These are phyloP conservation scores for Lochmaea capreae DNA, from an alignment of 2,888 invertebrate species.

Conservation along the genomic window DNA sequence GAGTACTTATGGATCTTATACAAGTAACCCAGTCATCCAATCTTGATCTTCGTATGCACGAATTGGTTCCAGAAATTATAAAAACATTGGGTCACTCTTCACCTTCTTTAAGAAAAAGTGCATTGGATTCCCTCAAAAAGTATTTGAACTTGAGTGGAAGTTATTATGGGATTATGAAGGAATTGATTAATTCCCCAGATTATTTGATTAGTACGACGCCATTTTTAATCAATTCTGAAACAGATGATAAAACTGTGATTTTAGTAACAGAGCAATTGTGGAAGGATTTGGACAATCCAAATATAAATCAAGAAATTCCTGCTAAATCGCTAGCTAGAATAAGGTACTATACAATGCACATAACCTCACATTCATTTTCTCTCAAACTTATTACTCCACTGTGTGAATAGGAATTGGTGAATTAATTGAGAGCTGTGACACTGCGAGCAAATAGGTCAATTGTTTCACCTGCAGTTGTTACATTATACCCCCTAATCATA, in stretches of 20 bases:
- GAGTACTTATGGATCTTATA: constrained; percentile 82
- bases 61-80: constrained; percentile 76
- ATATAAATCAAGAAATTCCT: constrained; percentile 72
- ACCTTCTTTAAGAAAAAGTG: constrained; percentile 84
- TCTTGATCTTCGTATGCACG: constrained; percentile 76
- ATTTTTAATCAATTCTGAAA: constrained; percentile 42
- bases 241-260: constrained; percentile 37
- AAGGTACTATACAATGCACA: constrained; percentile 60
- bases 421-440: too few relatives aligned
- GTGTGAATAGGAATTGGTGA: too few relatives aligned
- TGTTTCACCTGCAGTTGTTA: too few relatives aligned
- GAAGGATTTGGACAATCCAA: constrained; percentile 36
- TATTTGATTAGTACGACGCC: constrained; percentile 68
- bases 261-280: constrained; percentile 40
- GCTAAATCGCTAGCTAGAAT: constrained; percentile 78
- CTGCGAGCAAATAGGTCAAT: too few relatives aligned
- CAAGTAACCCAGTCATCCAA: constrained; percentile 75
- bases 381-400: too few relatives aligned
- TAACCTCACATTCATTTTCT: neutral
- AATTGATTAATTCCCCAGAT: constrained; percentile 75
- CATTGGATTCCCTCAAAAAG: constrained; percentile 79
- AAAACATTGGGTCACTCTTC: constrained; percentile 84
- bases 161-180: constrained; percentile 75
- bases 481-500: too few relatives aligned
- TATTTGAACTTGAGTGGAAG: constrained; percentile 78